Evolutionary conservation across 2,113 vertebrate genomes (phyloP), one percentile per base, ranked within the genome.

Genomic region (Patagioenas fasciata): DNA sequence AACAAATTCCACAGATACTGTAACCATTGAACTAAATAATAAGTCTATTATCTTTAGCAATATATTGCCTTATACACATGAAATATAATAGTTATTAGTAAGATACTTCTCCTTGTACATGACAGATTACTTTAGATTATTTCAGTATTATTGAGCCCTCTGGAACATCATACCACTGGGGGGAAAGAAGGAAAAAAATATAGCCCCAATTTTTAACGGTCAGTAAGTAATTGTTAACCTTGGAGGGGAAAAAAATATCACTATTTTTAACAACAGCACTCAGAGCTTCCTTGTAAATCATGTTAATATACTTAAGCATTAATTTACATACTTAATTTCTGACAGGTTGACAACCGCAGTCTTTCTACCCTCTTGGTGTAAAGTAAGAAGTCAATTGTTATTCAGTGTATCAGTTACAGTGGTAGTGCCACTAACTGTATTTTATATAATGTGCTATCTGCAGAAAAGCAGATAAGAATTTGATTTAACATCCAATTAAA

Each of bases 401-500:
- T 98, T 98, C 98, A 97, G 97, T 97, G 97, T 98, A 99, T 99
- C 98, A 93, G 97, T 99, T 98, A 98, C 98, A 98, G 97, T 98
- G 97, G 97, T 97, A 98, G 97, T 98, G 98, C 97, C 96, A 96
- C 98, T 98, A 98, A 98, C 97, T 97, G 98, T 98, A 97, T 98
- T 98, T 98, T 98, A 98, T 98, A 98, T 98, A 98, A 98, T 97
- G 98, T 97, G 98, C 98, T 99, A 98, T 99, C 99, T 99, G 99
- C 97, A 98, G 97, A 98, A 98, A 98, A 97, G 98, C 98, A 99
- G 99, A 99, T 99, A 99, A 99, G 99, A 98, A 99, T 99, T 99
- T 99, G 99, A 99, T 99, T 99, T 99, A 99, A 99, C 99, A 98
- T 99, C 99, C 99, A 99, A 99, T 99, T 99, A 99, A 99, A 99